Base-by-base conservation (phyloP, 2,113 vertebrate genomes). In the Cephalopterus ornatus region DNA sequence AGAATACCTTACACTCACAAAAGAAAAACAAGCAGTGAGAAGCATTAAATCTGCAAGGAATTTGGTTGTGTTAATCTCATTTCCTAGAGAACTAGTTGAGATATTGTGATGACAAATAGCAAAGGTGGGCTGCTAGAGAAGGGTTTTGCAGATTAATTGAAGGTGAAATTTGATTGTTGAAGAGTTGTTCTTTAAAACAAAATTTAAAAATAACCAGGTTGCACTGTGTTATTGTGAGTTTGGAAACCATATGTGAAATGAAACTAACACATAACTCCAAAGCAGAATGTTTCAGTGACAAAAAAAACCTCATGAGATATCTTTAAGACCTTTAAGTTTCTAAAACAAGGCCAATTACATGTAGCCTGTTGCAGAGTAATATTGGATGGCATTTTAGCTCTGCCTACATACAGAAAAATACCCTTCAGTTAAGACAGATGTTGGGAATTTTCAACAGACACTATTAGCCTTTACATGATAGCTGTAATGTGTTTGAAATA, bases 341-440 rank as follows among this genome's bases (percentile, higher is more conserved):
- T 86, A 63, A 93, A 95, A 92, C 23, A 84, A 84, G 90, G 46
- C 55, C 16, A 91, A 90, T 78, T 83, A 89, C 49, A 85, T 21
- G 28, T 73, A 89, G 56, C 42, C 35, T 85, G 47, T 55, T 95
- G 74, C 55, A 82, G 82, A 85, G 39, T 79, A 89, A 91, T 62
- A 78, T 2, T 83, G 70, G 91, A 92, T 89, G 94, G 70, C 73
- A 93, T 96, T 97, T 95, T 91, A 93, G 39, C 22, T 92, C 85
- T 85, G 78, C 84, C 93, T 82, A 93, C 87, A 49, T 52, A 70
- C 12, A 76, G 77, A 91, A 88, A 92, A 93, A 80, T 70, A 84
- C 3, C 35, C 2, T 49, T 82, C 28, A 55, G 61, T 66, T 67
- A 72, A 89, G n/a, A 56, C 5, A 76, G 85, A 76, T n/a, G 37